Conservation (phyloP, 2,113 vertebrate genomes). For the Urocolius indicus region DNA sequence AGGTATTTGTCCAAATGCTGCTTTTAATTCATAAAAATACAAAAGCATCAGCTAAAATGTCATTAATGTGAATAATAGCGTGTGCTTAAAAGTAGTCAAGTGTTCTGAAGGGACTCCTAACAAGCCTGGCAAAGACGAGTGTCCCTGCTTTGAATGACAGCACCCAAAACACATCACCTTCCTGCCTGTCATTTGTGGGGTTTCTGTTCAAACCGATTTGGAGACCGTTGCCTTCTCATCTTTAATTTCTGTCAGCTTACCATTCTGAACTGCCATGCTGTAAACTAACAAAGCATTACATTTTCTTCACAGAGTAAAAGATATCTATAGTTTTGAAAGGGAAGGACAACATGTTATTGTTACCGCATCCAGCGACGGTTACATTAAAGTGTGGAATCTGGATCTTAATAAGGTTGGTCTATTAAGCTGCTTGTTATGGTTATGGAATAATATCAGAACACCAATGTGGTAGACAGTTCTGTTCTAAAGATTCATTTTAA, state of each 20-base stretch:
- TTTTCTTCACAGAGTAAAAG: conserved; percentile 85
- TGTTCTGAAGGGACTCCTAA: neutral
- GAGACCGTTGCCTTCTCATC: neutral
- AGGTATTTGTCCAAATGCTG: neutral
- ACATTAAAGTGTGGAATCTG: conserved; percentile 93
- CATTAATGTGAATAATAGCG: neutral
- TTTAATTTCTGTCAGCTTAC: neutral
- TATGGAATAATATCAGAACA: neutral
- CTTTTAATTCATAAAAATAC: neutral
- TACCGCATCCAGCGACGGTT: conserved; percentile 95
- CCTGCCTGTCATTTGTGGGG: neutral
- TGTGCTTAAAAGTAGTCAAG: neutral
- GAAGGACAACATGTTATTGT: conserved; percentile 84
- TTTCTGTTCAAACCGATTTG: neutral
- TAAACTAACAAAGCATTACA: neutral
- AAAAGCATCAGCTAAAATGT: neutral
- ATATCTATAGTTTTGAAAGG: conserved; percentile 82
- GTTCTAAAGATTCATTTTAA: neutral
- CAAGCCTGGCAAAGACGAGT: neutral
- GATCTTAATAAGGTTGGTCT: conserved; percentile 81
- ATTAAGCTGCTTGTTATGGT: neutral
- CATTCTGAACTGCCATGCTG: neutral
- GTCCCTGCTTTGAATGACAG: neutral
- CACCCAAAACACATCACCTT: neutral
- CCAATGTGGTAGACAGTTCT: neutral